A percentile compares a stretch with the other conserved stretches of the same genome.
Evolutionary conservation across 2,113 vertebrate genomes (phyloP).

Genomic region (Lepus americanus): DNA sequence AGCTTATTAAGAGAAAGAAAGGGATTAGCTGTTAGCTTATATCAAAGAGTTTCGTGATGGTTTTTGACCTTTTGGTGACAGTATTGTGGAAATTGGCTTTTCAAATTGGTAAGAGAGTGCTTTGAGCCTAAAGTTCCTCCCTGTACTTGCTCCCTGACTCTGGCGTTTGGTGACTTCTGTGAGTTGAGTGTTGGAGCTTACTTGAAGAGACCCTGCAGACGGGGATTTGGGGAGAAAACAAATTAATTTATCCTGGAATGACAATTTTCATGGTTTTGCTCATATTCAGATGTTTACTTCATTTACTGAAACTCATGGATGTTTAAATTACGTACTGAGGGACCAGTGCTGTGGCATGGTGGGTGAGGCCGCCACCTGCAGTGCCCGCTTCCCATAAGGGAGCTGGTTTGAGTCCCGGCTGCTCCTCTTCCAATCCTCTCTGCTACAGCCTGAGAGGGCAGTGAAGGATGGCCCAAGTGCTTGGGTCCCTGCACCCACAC

Average conservation of each 20-base stretch:
- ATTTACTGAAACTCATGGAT: background rate
- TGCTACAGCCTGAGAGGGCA: too few relatives aligned
- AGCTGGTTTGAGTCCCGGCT: too few relatives aligned
- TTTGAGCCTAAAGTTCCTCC: constrained; percentile 4
- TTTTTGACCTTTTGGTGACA: constrained; percentile 8
- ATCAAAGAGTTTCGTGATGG: background rate
- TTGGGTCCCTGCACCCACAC: too few relatives aligned
- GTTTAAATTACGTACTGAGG: background rate
- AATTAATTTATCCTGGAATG: background rate
- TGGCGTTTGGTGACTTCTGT: background rate
- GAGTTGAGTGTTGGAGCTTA: background rate
- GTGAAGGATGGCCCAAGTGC: too few relatives aligned
- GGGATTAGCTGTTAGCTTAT: background rate
- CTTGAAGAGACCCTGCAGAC: background rate
- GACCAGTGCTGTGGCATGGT: too few relatives aligned
- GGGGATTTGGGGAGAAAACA: background rate
- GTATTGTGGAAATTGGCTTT: background rate
- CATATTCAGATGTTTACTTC: background rate
- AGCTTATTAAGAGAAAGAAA: background rate
- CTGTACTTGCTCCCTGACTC: background rate
- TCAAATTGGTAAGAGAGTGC: background rate
- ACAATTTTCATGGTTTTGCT: background rate
- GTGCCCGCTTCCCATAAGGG: too few relatives aligned
- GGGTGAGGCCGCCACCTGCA: too few relatives aligned
- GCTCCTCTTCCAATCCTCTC: too few relatives aligned